These are phyloP conservation scores for Cirrhinus mrigala DNA, from an alignment of 2,797 vertebrate species.

Conservation along the genomic window DNA sequence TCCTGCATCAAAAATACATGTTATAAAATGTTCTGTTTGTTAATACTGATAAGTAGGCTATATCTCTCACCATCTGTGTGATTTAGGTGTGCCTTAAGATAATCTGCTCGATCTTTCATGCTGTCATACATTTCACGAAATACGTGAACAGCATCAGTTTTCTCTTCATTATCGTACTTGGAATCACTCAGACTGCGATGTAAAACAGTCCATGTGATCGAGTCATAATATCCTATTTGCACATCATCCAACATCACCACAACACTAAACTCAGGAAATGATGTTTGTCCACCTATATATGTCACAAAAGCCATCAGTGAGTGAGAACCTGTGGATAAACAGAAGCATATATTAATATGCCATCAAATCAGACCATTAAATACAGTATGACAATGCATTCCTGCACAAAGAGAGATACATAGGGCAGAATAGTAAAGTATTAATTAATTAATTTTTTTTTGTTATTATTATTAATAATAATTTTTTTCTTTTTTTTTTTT, in stretches of 20 bases:
- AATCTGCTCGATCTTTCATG: background rate
- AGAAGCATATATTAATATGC: too few relatives aligned
- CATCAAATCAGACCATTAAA: too few relatives aligned
- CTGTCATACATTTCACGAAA: background rate
- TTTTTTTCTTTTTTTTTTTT: too few relatives aligned
- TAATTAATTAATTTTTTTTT: too few relatives aligned
- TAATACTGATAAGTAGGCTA: background rate
- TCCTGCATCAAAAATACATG: too few relatives aligned
- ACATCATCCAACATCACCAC: constrained; percentile 47
- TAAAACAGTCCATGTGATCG: background rate
- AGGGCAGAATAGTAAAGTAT: too few relatives aligned
- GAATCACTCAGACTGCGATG: background rate
- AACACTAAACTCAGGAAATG: constrained; percentile 48
- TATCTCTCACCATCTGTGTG: constrained; percentile 5
- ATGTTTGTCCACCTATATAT: constrained; percentile 36
- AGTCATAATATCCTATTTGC: constrained; percentile 16
- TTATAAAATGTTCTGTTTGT: too few relatives aligned
- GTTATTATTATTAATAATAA: too few relatives aligned
- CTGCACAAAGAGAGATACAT: too few relatives aligned
- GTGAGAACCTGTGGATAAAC: constrained; percentile 35
- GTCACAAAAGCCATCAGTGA: constrained; percentile 41
- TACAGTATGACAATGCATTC: too few relatives aligned
- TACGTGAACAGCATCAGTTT: background rate
- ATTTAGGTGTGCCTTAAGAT: background rate
- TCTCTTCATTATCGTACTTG: background rate